A percentile compares a stretch with the other conserved stretches of the same genome.
phyloP scores from a whole-genome alignment of 2,888 invertebrate species.

The Seira ritae region DNA sequence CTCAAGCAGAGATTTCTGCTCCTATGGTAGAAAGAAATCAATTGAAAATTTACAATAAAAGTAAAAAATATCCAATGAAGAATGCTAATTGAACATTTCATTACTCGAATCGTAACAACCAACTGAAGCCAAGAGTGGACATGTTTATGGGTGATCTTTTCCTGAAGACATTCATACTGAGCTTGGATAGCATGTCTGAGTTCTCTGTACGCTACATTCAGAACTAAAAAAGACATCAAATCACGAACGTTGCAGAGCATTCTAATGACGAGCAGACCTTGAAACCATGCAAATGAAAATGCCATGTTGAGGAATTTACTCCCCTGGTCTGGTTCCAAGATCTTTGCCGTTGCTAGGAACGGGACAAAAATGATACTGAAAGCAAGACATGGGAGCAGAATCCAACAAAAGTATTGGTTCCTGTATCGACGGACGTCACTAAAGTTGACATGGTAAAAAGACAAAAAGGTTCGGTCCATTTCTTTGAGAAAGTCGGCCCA shows the following conservation, averaged over 20 bases:
- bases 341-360: background rate
- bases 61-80: no score
- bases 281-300: background rate
- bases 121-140: slow-evolving; percentile 38
- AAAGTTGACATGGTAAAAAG: background rate
- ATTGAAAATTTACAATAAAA: background rate
- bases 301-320: background rate
- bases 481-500: slow-evolving; percentile 29
- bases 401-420: background rate
- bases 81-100: no score
- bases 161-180: slow-evolving; percentile 26
- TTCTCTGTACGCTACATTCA: slow-evolving; percentile 29
- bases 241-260: slow-evolving; percentile 21
- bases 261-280: slow-evolving; percentile 13
- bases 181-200: slow-evolving; percentile 28
- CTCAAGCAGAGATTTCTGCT: slow-evolving; percentile 16
- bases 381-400: background rate
- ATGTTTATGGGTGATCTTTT: background rate
- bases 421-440: background rate
- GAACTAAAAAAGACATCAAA: slow-evolving; percentile 5
- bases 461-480: background rate
- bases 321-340: background rate
- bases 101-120: slow-evolving; percentile 25
- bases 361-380: background rate
- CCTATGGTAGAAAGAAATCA: background rate